These are phyloP conservation scores for Hylyphantes graminicola DNA, from an alignment of 1,140 invertebrate genomes.

Conservation along the genomic window DNA sequence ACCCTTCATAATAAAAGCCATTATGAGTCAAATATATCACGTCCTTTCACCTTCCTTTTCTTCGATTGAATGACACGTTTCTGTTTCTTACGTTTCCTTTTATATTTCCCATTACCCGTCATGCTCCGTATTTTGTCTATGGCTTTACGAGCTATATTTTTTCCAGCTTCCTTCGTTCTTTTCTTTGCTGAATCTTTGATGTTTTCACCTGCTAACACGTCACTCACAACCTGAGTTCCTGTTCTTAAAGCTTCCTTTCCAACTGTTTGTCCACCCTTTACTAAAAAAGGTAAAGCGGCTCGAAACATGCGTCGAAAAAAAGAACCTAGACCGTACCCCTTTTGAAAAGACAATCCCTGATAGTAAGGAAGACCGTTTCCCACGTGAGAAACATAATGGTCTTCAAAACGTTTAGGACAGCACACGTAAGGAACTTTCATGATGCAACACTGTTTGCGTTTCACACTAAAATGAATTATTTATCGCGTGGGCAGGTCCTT, in stretches of 20 bases:
- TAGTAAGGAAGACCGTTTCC: constrained; percentile 23
- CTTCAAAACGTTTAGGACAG: constrained; percentile 14
- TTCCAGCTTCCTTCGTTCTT: constrained; percentile 18
- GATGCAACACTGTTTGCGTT: background rate
- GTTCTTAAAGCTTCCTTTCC: constrained; percentile 23
- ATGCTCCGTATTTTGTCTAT: background rate
- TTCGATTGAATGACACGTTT: constrained; percentile 24
- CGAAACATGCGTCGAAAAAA: background rate
- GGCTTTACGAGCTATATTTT: constrained; percentile 13
- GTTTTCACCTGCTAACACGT: constrained; percentile 17
- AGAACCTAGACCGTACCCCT: constrained; percentile 3
- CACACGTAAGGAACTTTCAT: constrained; percentile 18
- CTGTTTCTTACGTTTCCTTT: constrained; percentile 16
- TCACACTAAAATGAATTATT: background rate
- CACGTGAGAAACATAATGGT: background rate
- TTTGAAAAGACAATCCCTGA: background rate
- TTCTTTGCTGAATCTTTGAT: background rate
- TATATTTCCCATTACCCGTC: constrained; percentile 27
- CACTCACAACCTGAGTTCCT: background rate
- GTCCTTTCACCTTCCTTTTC: background rate
- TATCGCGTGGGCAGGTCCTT: background rate
- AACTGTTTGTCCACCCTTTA: background rate
- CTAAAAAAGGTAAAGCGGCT: constrained; percentile 21
- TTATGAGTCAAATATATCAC: constrained; percentile 26
- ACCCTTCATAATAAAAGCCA: constrained; percentile 17